Evolutionary conservation across 2,113 vertebrate genomes (phyloP), one percentile per base, ranked within the genome.

Genomic region (Zosterops japonicus): DNA sequence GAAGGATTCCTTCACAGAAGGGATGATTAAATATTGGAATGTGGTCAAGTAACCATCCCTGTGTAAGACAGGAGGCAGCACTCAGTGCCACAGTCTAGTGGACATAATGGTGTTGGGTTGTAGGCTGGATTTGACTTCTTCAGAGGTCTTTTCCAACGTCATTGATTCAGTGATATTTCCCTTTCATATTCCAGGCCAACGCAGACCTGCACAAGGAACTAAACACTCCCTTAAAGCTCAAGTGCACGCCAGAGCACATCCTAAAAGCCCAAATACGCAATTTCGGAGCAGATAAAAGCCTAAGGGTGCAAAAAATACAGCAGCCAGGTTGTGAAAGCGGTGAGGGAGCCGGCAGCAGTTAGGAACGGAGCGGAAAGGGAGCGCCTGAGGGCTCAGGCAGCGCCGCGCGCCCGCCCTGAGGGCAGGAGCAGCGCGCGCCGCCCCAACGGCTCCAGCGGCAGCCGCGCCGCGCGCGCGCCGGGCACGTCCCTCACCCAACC

Each of bases 301-400:
- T 0, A 9, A 42, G 14, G 20, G 3, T 0, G 5, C 5, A 28
- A 41, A 11, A 42, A 23, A 4, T 8, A 1, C 0, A 15, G 2
- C 36, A 33, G 12, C 28, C 7, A 4, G 7, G 11, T 8, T 39
- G 4, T 6, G 8, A 8, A 31, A 10, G 16, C 12, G 4, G 4
- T 8, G 18, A 8, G 0, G 2, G 1, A 0, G 2, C 1, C 0
- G 1, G 6, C 52, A 28, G 8, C 9, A 1, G 0, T 3, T 1
- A 0, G 5, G 7, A 3, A 3, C 0, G 2, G 11, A 8, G 1
- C 6, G 2, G 1, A 8, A 2, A 7, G 0, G 22, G 6, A 15
- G 12, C 0, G 5, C 31, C 8, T 12, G 6, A 6, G 1, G 8
- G 4, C 3, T 3, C 64, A 36, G 67, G 12, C 53, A 68, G 19